A percentile compares a stretch with the other conserved stretches of the same genome.
These are phyloP conservation scores for Dipodomys merriami DNA, from an alignment of 2,113 vertebrate genomes.

Conservation along the genomic window DNA sequence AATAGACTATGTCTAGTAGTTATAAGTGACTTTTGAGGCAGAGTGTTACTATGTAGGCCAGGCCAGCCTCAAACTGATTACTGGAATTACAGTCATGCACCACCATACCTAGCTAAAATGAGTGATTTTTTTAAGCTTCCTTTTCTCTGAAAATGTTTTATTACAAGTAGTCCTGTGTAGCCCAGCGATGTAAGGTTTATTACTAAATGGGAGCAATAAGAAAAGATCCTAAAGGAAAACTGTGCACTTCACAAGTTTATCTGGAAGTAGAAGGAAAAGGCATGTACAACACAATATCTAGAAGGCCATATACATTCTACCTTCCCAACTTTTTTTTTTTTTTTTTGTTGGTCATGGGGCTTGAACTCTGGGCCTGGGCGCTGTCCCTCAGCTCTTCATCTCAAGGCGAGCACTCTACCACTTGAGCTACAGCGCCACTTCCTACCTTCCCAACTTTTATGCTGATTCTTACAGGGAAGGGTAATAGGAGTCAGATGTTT, in stretches of 20 bases:
- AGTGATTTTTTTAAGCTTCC: not conserved
- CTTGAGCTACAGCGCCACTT: too few species aligned
- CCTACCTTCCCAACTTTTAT: not conserved
- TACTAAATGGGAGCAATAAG: not conserved
- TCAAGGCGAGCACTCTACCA: too few species aligned
- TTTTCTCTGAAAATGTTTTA: conserved; percentile 22
- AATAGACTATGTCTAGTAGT: not conserved
- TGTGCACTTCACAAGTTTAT: not conserved
- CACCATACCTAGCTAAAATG: not conserved
- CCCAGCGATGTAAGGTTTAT: not conserved
- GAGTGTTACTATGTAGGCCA: not conserved
- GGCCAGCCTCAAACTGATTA: not conserved
- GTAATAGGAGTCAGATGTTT: not conserved
- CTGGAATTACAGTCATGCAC: not conserved
- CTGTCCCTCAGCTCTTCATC: too few species aligned
- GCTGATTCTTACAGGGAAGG: not conserved
- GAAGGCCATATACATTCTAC: not conserved
- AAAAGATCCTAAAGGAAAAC: not conserved
- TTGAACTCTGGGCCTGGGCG: too few species aligned
- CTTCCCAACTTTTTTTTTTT: not conserved
- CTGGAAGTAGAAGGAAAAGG: not conserved
- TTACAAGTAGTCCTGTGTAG: not conserved
- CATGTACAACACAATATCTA: not conserved
- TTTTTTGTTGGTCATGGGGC: too few species aligned
- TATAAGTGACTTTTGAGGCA: not conserved